phyloP scores from a whole-genome alignment of 2,797 vertebrate genomes.

The Botia almorhae region DNA sequence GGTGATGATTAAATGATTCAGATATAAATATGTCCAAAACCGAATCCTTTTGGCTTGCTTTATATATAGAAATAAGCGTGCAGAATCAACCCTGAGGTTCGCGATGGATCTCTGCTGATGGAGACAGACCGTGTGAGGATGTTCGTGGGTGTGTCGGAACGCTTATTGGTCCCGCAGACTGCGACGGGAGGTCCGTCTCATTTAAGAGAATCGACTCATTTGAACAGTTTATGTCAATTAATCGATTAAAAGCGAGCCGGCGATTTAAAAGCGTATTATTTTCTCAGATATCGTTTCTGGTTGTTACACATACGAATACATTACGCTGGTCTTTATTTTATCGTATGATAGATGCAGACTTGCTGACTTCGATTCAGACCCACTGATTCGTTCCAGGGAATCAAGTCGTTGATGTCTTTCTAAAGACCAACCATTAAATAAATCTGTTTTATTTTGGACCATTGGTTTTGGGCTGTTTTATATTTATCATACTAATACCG shows the following conservation, averaged over 20 bases:
- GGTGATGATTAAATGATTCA: not conserved
- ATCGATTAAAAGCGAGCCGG: not conserved
- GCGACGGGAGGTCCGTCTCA: not conserved
- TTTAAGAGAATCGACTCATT: not conserved
- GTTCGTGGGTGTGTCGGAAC: constrained; percentile 13
- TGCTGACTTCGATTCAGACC: too few species aligned
- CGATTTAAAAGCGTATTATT: not conserved
- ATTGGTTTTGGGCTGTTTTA: too few species aligned
- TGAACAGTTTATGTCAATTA: not conserved
- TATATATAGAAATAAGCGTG: not conserved
- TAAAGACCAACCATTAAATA: too few species aligned
- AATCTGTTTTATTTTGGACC: too few species aligned
- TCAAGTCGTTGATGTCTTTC: too few species aligned
- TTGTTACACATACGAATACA: too few species aligned
- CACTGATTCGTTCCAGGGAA: too few species aligned
- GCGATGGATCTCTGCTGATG: not conserved
- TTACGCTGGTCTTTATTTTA: too few species aligned
- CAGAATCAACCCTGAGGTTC: not conserved
- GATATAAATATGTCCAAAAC: not conserved
- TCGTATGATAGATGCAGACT: too few species aligned
- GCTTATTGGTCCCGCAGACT: constrained; percentile 23
- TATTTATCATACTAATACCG: too few species aligned
- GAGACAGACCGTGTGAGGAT: not conserved
- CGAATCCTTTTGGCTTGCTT: not conserved
- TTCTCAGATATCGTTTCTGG: too few species aligned